A percentile compares a stretch with the other conserved stretches of the same genome.
These are phyloP conservation scores for Luperina testacea DNA, from an alignment of 2,888 invertebrate genomes.

Conservation along the genomic window DNA sequence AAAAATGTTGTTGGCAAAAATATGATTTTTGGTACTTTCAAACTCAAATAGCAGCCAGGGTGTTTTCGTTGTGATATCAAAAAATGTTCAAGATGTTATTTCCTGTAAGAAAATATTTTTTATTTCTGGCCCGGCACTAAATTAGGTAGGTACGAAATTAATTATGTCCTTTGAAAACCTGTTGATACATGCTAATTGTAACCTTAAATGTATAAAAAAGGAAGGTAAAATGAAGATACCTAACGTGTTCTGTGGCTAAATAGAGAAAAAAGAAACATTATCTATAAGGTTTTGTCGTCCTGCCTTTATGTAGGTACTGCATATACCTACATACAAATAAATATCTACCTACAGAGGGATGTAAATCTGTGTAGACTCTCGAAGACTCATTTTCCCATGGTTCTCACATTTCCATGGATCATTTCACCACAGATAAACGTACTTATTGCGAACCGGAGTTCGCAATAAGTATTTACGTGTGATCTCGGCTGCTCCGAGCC, in stretches of 20 bases:
- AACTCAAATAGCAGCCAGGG: no score
- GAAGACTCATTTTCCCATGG: slow-evolving; percentile 45
- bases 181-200: background rate
- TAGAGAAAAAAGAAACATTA: background rate
- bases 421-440: slow-evolving; percentile 37
- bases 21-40: no score
- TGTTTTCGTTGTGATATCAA: background rate
- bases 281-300: background rate
- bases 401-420: slow-evolving; percentile 50
- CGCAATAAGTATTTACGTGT: slow-evolving; percentile 32
- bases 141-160: background rate
- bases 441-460: slow-evolving; percentile 46
- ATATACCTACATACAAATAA: background rate
- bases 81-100: background rate
- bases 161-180: background rate
- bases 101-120: background rate
- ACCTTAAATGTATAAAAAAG: background rate
- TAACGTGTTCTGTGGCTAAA: background rate
- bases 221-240: background rate
- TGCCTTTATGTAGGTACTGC: background rate
- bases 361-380: slow-evolving; percentile 32
- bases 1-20: no score
- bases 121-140: background rate
- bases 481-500: slow-evolving; percentile 4
- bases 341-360: slow-evolving; percentile 1